Evolutionary conservation across 2,797 vertebrate species (phyloP).

Genomic region (Sebastes trivittatus): DNA sequence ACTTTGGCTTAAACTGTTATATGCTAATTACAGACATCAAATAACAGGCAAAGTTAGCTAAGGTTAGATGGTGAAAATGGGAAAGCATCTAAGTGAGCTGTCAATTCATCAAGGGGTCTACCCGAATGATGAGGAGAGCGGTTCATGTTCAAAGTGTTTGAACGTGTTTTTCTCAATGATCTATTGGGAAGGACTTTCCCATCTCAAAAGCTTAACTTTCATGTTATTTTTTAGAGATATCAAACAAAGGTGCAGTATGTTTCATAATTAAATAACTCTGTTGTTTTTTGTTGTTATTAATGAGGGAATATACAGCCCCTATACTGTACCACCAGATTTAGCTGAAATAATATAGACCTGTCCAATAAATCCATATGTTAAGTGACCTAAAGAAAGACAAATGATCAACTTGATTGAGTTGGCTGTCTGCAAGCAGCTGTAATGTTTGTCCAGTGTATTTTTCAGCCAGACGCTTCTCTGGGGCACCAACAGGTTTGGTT

Average conservation of each 20-base stretch:
- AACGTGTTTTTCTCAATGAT: neutral
- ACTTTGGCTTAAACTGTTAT: neutral
- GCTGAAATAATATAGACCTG: neutral
- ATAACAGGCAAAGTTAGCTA: neutral
- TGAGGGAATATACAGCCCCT: neutral
- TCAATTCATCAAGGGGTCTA: neutral
- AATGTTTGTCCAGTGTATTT: conserved; percentile 7
- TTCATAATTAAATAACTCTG: neutral
- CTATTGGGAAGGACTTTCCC: neutral
- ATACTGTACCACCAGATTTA: neutral
- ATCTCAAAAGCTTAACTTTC: neutral
- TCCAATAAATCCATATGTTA: neutral
- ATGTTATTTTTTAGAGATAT: neutral
- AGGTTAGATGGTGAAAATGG: neutral
- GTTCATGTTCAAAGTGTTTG: neutral
- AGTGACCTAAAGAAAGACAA: neutral
- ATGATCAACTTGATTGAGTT: conserved; percentile 8
- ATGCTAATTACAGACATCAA: neutral
- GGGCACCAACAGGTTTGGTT: conserved; percentile 4
- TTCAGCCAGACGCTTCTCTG: neutral
- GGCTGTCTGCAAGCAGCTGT: neutral
- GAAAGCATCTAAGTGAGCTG: neutral
- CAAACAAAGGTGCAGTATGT: neutral
- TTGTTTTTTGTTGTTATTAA: neutral
- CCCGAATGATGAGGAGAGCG: neutral